phyloP scores from a whole-genome alignment of 1,140 invertebrate genomes.

The Orchesella cincta region DNA sequence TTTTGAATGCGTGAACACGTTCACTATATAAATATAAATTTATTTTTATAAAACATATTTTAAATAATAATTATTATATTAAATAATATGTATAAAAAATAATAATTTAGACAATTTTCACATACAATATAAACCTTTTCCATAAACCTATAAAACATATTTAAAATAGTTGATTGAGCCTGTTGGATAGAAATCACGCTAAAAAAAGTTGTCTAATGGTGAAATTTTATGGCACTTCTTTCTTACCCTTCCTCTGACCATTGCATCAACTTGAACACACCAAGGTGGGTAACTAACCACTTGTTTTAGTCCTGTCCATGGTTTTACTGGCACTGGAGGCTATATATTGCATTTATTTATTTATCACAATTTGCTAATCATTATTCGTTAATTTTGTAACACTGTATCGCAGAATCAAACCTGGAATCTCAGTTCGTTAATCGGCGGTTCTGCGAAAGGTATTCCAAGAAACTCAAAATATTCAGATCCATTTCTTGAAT shows the following conservation, averaged over 20 bases:
- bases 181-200: no score
- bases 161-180: background rate
- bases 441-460: conserved; percentile 65
- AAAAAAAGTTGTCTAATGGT: background rate
- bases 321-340: background rate
- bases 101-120: background rate
- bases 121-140: background rate
- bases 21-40: no score
- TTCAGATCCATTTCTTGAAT: conserved; percentile 28
- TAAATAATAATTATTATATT: background rate
- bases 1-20: no score
- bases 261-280: conserved; percentile 25
- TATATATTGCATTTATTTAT: no score
- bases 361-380: no score
- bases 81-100: background rate
- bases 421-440: conserved; percentile 62
- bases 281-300: background rate
- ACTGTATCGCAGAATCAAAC: no score
- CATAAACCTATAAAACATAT: conserved; percentile 55
- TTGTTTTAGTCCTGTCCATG: background rate
- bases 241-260: background rate
- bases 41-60: background rate
- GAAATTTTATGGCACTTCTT: background rate
- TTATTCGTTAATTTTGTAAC: no score
- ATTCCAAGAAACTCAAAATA: conserved; percentile 56